phyloP scores from a whole-genome alignment of 2,888 invertebrate genomes.

The Orchestes rusci region DNA sequence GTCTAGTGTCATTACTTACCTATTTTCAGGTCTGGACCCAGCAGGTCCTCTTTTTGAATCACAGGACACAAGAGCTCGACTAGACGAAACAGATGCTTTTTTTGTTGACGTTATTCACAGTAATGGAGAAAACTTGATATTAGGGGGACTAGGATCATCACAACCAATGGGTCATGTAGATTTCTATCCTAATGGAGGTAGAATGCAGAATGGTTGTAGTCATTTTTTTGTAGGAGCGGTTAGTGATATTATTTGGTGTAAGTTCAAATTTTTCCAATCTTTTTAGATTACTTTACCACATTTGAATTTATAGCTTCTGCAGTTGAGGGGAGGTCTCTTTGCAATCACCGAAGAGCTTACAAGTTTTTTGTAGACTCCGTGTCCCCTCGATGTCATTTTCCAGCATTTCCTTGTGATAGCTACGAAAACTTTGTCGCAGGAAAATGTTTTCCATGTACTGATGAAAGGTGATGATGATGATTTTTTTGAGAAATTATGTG shows the following conservation, averaged over 20 bases:
- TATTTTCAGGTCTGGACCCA: constrained; percentile 67
- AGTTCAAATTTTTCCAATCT: constrained; percentile 40
- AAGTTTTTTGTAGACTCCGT: constrained; percentile 93
- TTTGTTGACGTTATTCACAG: constrained; percentile 93
- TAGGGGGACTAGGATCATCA: constrained; percentile 77
- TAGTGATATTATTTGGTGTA: constrained; percentile 81
- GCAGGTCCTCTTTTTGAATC: constrained; percentile 89
- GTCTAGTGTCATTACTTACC: not conserved
- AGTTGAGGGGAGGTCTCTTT: constrained; percentile 77
- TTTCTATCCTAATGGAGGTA: constrained; percentile 87
- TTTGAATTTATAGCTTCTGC: constrained; percentile 54
- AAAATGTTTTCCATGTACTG: constrained; percentile 64
- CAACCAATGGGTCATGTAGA: constrained; percentile 90
- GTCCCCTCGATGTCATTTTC: constrained; percentile 84
- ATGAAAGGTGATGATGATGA: constrained; percentile 41
- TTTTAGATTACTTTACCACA: not conserved
- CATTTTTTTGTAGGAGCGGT: constrained; percentile 89
- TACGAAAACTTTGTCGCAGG: constrained; percentile 80
- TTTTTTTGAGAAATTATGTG: no score
- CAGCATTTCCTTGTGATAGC: constrained; percentile 78
- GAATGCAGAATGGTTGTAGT: constrained; percentile 87
- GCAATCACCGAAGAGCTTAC: constrained; percentile 89
- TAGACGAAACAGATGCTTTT: constrained; percentile 77
- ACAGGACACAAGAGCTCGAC: constrained; percentile 74
- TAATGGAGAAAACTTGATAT: constrained; percentile 85